These are phyloP conservation scores for Rhamnusium bicolor DNA, from an alignment of 2,888 invertebrate genomes.

Conservation along the genomic window DNA sequence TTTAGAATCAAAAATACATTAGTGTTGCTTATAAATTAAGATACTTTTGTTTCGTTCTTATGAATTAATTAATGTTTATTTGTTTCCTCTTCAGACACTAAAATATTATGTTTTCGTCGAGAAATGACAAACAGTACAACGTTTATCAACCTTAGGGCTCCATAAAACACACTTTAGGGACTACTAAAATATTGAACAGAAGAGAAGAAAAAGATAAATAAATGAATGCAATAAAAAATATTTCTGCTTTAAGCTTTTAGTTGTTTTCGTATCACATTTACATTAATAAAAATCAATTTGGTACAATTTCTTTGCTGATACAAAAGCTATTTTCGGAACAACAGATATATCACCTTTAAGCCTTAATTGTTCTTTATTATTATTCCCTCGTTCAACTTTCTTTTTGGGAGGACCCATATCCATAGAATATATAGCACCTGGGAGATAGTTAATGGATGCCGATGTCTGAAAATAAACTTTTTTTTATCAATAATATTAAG, in stretches of 20 bases:
- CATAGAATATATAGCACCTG: slow-evolving; percentile 74
- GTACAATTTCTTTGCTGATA: slow-evolving; percentile 73
- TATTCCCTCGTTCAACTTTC: slow-evolving; percentile 54
- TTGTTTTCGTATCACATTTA: slow-evolving; percentile 39
- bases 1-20: no score
- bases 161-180: no score
- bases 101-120: no score
- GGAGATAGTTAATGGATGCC: slow-evolving; percentile 73
- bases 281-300: slow-evolving; percentile 69
- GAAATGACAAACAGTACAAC: no score
- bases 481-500: neutral
- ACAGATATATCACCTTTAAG: slow-evolving; percentile 55
- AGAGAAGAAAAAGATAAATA: no score
- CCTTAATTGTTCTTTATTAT: slow-evolving; percentile 56
- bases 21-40: no score
- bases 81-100: no score
- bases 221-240: no score
- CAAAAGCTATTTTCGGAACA: slow-evolving; percentile 73
- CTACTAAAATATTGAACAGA: no score
- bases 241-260: slow-evolving; percentile 25
- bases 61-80: no score
- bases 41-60: no score
- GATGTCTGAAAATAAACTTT: slow-evolving; percentile 70
- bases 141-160: no score
- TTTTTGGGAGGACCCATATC: slow-evolving; percentile 74